phyloP scores from a whole-genome alignment of 2,888 invertebrate species.

The Allophyes oxyacanthae region DNA sequence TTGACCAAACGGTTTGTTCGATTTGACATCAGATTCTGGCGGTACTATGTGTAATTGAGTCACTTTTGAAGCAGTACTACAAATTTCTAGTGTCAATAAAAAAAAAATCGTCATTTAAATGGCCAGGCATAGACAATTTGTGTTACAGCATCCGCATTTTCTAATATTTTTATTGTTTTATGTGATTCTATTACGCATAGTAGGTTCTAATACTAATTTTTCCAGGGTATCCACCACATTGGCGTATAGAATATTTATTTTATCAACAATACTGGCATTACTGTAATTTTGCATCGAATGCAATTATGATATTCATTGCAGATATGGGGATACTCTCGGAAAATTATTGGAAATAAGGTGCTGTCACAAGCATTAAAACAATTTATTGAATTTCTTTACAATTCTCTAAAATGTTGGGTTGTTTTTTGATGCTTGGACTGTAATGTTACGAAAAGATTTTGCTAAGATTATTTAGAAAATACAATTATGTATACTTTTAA shows the following conservation, averaged over 20 bases:
- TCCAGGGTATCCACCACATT: slow-evolving; percentile 43
- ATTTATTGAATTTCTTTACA: background rate
- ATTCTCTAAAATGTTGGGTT: background rate
- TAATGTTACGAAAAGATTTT: slow-evolving; percentile 9
- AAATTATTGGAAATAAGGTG: slow-evolving; percentile 27
- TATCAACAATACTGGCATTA: slow-evolving; percentile 10
- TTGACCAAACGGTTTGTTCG: slow-evolving; percentile 85
- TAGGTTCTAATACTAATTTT: slow-evolving; percentile 28
- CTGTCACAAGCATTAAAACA: slow-evolving; percentile 26
- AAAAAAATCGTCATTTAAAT: too few relatives aligned
- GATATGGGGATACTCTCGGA: slow-evolving; percentile 43
- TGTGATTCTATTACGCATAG: slow-evolving; percentile 42
- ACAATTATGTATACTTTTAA: slow-evolving; percentile 25
- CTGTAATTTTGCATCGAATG: slow-evolving; percentile 29
- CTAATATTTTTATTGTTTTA: background rate
- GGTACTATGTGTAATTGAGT: slow-evolving; percentile 60
- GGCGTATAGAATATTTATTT: slow-evolving; percentile 24
- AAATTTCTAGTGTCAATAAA: slow-evolving; percentile 32
- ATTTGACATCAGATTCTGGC: slow-evolving; percentile 66
- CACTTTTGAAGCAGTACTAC: slow-evolving; percentile 42
- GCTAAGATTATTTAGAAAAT: slow-evolving; percentile 1
- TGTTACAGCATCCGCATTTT: slow-evolving; percentile 17
- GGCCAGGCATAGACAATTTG: slow-evolving; percentile 27
- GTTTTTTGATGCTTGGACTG: slow-evolving; percentile 33
- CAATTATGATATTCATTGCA: slow-evolving; percentile 37